A percentile compares a stretch with the other conserved stretches of the same genome.
Conservation (phyloP, 2,888 invertebrate genomes). For the Acanthosepion esculentum region DNA sequence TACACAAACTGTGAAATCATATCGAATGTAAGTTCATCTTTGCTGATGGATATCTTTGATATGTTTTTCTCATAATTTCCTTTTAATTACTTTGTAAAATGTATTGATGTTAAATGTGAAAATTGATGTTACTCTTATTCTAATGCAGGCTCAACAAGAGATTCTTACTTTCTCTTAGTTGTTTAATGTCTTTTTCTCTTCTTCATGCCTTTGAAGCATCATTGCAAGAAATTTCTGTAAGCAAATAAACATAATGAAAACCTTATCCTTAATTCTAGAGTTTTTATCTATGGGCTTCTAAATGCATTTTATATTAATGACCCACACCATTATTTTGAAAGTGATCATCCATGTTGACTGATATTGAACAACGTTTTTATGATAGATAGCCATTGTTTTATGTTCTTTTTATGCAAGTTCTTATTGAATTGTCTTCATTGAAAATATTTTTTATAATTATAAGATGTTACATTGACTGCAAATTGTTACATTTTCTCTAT, state of each 20-base stretch:
- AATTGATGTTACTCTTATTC: neutral
- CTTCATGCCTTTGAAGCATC: neutral
- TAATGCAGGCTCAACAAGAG: neutral
- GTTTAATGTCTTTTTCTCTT: neutral
- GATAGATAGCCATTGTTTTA: no score
- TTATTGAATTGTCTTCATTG: no score
- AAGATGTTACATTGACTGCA: neutral
- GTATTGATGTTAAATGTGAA: neutral
- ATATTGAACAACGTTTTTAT: no score
- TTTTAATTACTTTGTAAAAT: neutral
- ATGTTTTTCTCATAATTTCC: neutral
- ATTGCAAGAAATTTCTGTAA: neutral
- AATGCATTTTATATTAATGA: neutral
- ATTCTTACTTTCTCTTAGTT: slow-evolving; percentile 1
- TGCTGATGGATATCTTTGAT: neutral
- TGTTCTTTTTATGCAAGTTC: no score
- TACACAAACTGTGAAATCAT: slow-evolving; percentile 68
- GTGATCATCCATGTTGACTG: neutral
- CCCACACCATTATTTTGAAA: neutral
- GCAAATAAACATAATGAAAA: no score
- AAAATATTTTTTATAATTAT: no score
- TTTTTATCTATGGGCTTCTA: neutral
- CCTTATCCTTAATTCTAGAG: no score
- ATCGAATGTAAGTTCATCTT: slow-evolving; percentile 66
- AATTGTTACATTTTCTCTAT: neutral